Base-by-base conservation (phyloP, 2,797 vertebrate species). In the Myripristis murdjan region DNA sequence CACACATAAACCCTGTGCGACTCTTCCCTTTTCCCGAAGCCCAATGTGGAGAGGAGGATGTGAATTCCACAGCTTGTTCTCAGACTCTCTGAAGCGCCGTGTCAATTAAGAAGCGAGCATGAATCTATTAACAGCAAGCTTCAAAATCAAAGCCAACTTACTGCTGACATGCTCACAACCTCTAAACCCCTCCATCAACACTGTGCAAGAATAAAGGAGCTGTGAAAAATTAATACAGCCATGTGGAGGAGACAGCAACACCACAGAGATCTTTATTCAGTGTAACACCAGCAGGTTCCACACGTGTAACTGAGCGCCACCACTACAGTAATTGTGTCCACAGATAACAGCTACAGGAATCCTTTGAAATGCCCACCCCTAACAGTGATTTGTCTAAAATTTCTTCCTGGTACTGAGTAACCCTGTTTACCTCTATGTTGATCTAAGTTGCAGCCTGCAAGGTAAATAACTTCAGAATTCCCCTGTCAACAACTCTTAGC, bases 171-270 rank as follows among this genome's bases (percentile, higher is more conserved):
- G 14, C 12, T 56, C 43, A 47, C 26, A 74, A 62, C 14, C 48
- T 55, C 26, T n/a, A n/a, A 18, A 16, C 43, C 12, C 16, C 64
- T 53, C 14, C 31, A 7, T 60, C 33, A 58, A 67, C 47, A 37
- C 1, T 2, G 48, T 43, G 75, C 61, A 48, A 62, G 64, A 60
- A 82, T 65, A 66, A 80, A 75, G 43, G 77, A 54, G 55, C 44
- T 39, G 16, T 41, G 37, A 56, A n/a, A n/a, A n/a, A 58, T 57
- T 53, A 71, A 43, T 44, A 39, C 59, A 64, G 63, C 31, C 6
- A 8, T 6, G 6, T 1, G 52, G 16, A n/a, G 26, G 14, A 54
- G 15, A n/a, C 6, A 5, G 16, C 26, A 33, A 2, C 16, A 10
- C 41, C 33, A 22, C 15, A 56, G 52, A 75, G 48, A 43, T 64